Evolutionary conservation across 2,888 invertebrate species (phyloP).

Genomic region (Lithophane ornitopus): DNA sequence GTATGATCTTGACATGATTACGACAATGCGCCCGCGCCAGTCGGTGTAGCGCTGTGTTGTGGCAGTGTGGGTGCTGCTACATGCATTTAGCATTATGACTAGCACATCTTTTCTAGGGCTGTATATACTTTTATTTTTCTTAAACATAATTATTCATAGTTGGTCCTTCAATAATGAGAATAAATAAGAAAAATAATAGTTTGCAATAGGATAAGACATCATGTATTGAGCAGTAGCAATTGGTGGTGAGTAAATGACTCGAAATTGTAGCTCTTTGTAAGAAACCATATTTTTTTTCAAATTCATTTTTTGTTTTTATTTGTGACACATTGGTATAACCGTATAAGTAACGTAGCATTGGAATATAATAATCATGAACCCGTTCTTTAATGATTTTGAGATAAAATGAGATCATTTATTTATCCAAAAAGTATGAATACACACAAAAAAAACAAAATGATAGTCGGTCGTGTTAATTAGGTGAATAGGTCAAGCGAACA

Average conservation of each 20-base stretch:
- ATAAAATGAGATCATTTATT: no score
- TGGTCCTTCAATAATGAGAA: background rate
- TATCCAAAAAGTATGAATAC: no score
- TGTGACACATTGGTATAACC: no score
- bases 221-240: background rate
- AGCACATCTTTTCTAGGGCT: constrained; percentile 47
- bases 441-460: no score
- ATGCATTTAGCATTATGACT: constrained; percentile 36
- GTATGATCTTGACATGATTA: constrained; percentile 69
- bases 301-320: no score
- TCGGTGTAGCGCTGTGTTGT: background rate
- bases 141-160: background rate
- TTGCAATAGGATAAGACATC: background rate
- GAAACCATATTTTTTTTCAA: background rate
- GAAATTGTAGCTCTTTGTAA: background rate
- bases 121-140: background rate
- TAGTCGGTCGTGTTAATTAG: background rate
- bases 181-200: background rate
- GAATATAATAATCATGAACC: no score
- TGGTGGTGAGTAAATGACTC: background rate
- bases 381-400: background rate
- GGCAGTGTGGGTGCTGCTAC: constrained; percentile 60
- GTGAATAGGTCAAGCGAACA: background rate
- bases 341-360: no score
- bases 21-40: constrained; percentile 54